Evolutionary conservation across 2,797 vertebrate species (phyloP), one percentile per base, ranked within the genome.

Genomic region (Neosilurus mollespiculum): DNA sequence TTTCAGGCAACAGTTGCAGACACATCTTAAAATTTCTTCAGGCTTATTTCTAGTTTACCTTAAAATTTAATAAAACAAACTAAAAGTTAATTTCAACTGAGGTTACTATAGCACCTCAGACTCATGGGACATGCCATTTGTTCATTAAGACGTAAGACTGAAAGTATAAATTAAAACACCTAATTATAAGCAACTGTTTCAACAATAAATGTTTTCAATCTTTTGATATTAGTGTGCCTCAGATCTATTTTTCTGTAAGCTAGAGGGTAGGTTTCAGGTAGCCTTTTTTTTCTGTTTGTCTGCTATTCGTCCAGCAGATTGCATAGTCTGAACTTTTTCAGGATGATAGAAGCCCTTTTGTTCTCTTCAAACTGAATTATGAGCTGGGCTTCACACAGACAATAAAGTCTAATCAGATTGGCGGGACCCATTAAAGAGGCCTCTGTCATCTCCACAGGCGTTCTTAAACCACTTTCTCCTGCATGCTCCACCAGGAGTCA

Each of bases 351-450:
- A 88, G 87, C 87, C 88, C 88, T 90, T 92, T 92, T 92, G 90
- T 91, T 93, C 90, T 93, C 91, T 85, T 93, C 92, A 94, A 94
- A 94, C 93, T 93, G 91, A 93, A 94, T 95, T 94, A 95, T 90
- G 87, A 89, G 87, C 90, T 86, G 88, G 92, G 91, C 90, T 90
- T 92, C 89, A 92, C 91, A 92, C 93, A 92, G 90, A 93, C 94
- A 94, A 94, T 95, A 95, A 94, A 91, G 90, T 91, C 89, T 94
- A 94, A 95, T 95, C 91, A 78, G 85, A 90, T 92, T 92, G 87
- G 83, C 78, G 84, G 85, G 85, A 78, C 82, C 91, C 90, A 92
- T 94, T 93, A 92, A 93, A 92, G 93, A 91, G 89, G 89, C 85
- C 89, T 87, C 88, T 92, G 92, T 92, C 91, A 92, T 92, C 85